Percentiles rank a stretch among this genome's conserved stretches.
phyloP scores from a whole-genome alignment of 2,888 invertebrate species.

The Trissoscelio sp. region DNA sequence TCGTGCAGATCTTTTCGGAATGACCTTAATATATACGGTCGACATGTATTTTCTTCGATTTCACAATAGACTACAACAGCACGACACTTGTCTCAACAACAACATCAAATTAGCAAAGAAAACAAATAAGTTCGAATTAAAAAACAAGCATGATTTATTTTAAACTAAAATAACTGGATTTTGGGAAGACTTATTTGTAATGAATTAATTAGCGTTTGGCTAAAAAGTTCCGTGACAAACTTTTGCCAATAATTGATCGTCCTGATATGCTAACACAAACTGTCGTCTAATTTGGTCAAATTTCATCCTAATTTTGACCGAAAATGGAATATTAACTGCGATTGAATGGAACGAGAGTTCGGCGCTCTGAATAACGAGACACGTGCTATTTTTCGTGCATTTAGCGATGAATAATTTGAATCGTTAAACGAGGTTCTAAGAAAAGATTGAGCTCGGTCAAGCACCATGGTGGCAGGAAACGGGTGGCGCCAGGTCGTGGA shows the following conservation, averaged over 20 bases:
- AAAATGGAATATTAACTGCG: not conserved
- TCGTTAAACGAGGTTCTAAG: conserved; percentile 47
- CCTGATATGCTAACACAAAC: too few relatives aligned
- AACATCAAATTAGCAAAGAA: not conserved
- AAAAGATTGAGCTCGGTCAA: conserved; percentile 67
- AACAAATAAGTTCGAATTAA: not conserved
- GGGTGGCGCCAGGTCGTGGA: conserved; percentile 68
- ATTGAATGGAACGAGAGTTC: not conserved
- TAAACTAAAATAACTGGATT: too few relatives aligned
- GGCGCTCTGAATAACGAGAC: not conserved
- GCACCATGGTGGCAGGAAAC: conserved; percentile 60
- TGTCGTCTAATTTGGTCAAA: too few relatives aligned
- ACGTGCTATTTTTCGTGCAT: conserved; percentile 19
- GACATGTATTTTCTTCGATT: conserved; percentile 24
- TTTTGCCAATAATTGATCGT: too few relatives aligned
- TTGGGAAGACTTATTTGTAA: too few relatives aligned
- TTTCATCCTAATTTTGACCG: too few relatives aligned
- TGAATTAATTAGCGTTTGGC: too few relatives aligned
- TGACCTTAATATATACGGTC: conserved; percentile 26
- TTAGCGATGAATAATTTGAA: conserved; percentile 54
- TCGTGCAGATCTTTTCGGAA: conserved; percentile 33
- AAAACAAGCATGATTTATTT: too few relatives aligned
- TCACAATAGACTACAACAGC: not conserved
- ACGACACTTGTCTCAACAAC: not conserved
- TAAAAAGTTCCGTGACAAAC: too few relatives aligned